Evolutionary conservation across 2,113 vertebrate species (phyloP).

Genomic region (Elanoides forficatus): DNA sequence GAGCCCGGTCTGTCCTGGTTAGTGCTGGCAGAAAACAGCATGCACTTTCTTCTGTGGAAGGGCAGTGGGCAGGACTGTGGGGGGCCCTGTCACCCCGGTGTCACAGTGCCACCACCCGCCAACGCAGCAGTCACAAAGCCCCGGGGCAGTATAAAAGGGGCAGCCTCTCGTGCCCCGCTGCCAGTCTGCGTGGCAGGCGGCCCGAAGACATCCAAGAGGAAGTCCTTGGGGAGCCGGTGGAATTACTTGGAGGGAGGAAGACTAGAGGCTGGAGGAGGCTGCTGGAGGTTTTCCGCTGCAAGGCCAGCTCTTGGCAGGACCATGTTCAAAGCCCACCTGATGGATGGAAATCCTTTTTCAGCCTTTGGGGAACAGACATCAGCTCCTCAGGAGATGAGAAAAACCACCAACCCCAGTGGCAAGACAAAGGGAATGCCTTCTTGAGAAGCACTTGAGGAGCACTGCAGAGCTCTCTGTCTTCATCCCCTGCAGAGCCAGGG

Average conservation of each 20-base stretch:
- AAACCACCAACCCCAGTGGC: neutral
- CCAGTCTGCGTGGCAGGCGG: neutral
- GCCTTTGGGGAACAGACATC: neutral
- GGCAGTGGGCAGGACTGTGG: rapidly evolving
- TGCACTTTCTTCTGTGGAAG: neutral
- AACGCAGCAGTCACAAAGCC: neutral
- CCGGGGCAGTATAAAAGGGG: neutral
- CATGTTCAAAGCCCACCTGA: neutral
- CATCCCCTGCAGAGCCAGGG: neutral
- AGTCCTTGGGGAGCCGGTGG: neutral
- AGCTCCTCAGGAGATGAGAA: neutral
- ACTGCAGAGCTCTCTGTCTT: neutral
- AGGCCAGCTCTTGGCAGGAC: neutral
- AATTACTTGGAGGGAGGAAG: neutral
- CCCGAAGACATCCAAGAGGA: neutral
- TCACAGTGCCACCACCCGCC: neutral
- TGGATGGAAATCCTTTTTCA: neutral
- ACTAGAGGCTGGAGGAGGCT: neutral
- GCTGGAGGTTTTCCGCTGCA: neutral
- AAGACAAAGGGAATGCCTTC: neutral
- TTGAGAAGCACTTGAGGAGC: neutral
- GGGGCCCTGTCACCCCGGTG: rapidly evolving
- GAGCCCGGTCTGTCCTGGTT: neutral
- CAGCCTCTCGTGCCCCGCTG: rapidly evolving
- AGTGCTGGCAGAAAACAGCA: neutral